Percentiles rank a stretch among this genome's conserved stretches.
phyloP scores from a whole-genome alignment of 2,113 vertebrate genomes.

The Laticauda colubrina region DNA sequence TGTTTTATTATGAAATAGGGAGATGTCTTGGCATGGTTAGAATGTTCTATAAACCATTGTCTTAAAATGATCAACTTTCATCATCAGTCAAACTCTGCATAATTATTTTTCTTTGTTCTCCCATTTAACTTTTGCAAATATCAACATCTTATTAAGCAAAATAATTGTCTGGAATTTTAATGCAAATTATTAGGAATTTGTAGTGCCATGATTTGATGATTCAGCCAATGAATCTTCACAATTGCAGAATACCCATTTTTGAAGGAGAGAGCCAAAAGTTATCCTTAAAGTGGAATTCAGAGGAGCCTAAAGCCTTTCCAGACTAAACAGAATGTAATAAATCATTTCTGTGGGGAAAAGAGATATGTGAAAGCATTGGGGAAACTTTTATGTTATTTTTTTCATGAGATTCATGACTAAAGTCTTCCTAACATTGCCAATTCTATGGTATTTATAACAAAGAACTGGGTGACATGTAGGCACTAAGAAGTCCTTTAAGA shows the following conservation, averaged over 20 bases:
- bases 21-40: neutral
- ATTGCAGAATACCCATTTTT: neutral
- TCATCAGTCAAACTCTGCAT: neutral
- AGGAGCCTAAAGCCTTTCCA: neutral
- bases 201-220: neutral
- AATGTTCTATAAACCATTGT: neutral
- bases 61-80: neutral
- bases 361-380: neutral
- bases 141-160: neutral
- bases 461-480: neutral
- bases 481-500: neutral
- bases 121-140: neutral
- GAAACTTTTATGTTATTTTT: neutral
- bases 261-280: neutral
- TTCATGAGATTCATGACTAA: neutral
- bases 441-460: neutral
- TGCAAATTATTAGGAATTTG: neutral
- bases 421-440: neutral
- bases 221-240: neutral
- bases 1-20: neutral
- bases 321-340: neutral
- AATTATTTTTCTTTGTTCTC: neutral
- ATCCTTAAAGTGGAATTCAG: neutral
- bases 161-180: slow-evolving; percentile 3
- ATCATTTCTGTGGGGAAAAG: neutral